phyloP scores from a whole-genome alignment of 2,113 vertebrate genomes.

The Tachycineta bicolor region DNA sequence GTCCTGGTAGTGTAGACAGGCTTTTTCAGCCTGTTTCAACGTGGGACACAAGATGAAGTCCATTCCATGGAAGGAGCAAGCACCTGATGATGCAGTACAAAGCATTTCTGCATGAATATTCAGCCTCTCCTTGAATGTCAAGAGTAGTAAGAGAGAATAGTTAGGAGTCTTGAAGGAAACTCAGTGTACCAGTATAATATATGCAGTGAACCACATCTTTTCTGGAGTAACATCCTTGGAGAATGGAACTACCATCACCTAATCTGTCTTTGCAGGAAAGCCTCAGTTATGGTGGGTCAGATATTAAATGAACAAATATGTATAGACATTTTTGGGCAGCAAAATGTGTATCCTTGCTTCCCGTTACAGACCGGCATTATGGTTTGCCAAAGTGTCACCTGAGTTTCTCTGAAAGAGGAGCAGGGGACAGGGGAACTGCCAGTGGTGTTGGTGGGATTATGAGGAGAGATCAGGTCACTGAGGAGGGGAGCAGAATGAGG shows the following conservation, averaged over 20 bases:
- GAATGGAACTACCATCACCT: neutral
- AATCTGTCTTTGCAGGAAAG: neutral
- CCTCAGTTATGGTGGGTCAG: neutral
- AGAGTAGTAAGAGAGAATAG: neutral
- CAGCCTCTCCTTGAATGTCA: neutral
- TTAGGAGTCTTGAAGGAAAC: neutral
- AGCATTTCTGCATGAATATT: neutral
- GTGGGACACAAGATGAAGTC: neutral
- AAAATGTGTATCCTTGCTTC: neutral
- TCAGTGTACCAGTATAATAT: fast-evolving
- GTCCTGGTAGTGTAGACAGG: neutral
- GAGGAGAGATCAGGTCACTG: neutral
- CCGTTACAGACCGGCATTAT: neutral
- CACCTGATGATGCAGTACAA: neutral
- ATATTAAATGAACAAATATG: fast-evolving
- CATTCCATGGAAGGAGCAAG: neutral
- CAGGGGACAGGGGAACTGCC: neutral
- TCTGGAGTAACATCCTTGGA: neutral
- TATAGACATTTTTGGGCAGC: neutral
- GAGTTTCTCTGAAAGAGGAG: neutral
- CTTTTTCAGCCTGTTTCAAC: neutral
- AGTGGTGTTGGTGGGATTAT: neutral
- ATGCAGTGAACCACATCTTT: neutral
- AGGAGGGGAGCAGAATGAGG: neutral
- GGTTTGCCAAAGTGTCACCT: neutral